Evolutionary conservation across 1,140 invertebrate species (phyloP).

Genomic region (Atopsyche davidsoni): DNA sequence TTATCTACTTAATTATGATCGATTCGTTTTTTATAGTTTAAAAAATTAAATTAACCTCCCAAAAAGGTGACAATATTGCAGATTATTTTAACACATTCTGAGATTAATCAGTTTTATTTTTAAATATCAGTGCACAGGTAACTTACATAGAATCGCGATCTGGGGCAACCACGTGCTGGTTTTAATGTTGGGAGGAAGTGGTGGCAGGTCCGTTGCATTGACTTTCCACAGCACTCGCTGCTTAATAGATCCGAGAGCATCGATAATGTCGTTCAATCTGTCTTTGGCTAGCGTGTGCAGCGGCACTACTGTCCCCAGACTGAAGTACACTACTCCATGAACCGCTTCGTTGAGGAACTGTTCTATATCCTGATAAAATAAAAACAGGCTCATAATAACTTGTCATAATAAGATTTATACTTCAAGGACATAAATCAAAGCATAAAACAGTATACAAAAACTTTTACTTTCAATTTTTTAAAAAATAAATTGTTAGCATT

Average conservation of each 20-base stretch:
- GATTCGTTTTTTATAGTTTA: conserved; percentile 38
- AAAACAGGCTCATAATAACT: too few relatives aligned
- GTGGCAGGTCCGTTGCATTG: conserved; percentile 39
- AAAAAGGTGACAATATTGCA: too few relatives aligned
- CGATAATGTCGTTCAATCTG: conserved; percentile 40
- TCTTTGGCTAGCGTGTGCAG: conserved; percentile 32
- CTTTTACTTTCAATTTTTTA: background rate
- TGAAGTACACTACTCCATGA: conserved; percentile 38
- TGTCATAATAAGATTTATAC: too few relatives aligned
- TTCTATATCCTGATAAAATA: conserved; percentile 22
- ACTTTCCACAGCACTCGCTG: conserved; percentile 62
- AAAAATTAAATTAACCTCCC: too few relatives aligned
- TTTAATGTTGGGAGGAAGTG: conserved; percentile 52
- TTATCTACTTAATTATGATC: too few relatives aligned
- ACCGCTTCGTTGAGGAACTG: conserved; percentile 20
- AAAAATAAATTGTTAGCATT: background rate
- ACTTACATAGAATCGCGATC: conserved; percentile 45
- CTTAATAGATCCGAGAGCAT: conserved; percentile 51
- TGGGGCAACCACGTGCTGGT: conserved; percentile 65
- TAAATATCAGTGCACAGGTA: conserved; percentile 44
- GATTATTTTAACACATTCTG: background rate
- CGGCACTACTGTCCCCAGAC: conserved; percentile 39
- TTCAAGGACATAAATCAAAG: too few relatives aligned
- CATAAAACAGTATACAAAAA: background rate
- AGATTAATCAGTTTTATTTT: too few relatives aligned